Base-by-base conservation (phyloP, 2,797 vertebrate species). In the Distichodus sexfasciatus region DNA sequence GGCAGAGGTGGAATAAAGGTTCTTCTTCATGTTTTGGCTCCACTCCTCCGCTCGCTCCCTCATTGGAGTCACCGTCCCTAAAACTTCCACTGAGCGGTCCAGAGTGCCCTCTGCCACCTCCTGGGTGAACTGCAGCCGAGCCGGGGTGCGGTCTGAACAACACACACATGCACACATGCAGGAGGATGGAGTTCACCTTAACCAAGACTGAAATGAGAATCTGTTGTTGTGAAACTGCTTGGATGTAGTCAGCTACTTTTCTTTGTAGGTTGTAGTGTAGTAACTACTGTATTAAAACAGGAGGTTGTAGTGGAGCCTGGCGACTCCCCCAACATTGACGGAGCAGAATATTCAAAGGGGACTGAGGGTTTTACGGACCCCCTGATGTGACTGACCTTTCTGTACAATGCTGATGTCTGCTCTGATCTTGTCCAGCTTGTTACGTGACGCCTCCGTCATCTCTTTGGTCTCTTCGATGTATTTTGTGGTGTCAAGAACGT, bases 11-110 rank as follows among this genome's bases (percentile, higher is more conserved):
- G 91, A 91, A 38, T 94, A 93, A 24, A 91, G 87, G 1, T 95
- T 89, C 40, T 89, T 92, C 38, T 80, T 92, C 79, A 98, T 88
- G 71, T 94, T 96, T 72, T 79, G 84, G 29, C 91, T 90, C 96
- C 96, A 99, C 75, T 84, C 36, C 72, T 90, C 89, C 69, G 95
- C 85, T 0, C 90, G 92, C 71, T 69, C 82, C 53, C 79, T 86
- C 82, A 99, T 95, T 1, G 95, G 95, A 0, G 72, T 77, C 0
- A 93, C 84, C 5, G 87, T 90, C 55, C 91, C 75, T 0, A 91
- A 89, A 33, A 99, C 90, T 59, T 85, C 88, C 0, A 50, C 41
- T 0, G 92, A 93, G 1, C 82, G 90, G 81, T 92, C 94, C 21
- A 90, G 78, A 0, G 94, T 94, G 33, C 76, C 87, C 28, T 87